Conservation (phyloP, 2,797 vertebrate species). For the Onychomys torridus region DNA sequence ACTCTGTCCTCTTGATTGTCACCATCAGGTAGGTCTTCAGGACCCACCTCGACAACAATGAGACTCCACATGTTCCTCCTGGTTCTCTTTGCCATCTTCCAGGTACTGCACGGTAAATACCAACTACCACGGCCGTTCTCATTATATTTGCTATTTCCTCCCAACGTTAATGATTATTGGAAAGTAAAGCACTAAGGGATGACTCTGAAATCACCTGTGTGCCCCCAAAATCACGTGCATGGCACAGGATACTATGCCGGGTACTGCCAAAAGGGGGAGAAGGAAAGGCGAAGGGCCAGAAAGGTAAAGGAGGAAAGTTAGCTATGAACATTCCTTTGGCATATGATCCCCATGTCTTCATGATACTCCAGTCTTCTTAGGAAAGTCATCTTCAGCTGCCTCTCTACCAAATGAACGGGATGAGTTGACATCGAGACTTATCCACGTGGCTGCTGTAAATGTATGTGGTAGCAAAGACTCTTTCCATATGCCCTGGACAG, state of each 20-base stretch:
- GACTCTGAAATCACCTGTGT: background rate
- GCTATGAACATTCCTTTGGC: background rate
- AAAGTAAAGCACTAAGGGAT: background rate
- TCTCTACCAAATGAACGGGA: fast-evolving
- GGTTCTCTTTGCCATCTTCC: background rate
- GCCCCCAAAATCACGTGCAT: background rate
- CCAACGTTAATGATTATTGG: background rate
- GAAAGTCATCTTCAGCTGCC: background rate
- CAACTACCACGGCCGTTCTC: background rate
- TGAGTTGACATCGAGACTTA: background rate
- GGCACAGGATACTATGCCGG: background rate
- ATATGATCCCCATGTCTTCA: background rate
- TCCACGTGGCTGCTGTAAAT: background rate
- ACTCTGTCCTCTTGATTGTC: background rate
- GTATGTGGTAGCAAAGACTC: too few species aligned
- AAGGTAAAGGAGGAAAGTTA: background rate
- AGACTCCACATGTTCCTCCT: background rate
- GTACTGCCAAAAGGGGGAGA: background rate
- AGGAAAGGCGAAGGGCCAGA: background rate
- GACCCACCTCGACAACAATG: background rate
- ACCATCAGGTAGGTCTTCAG: background rate
- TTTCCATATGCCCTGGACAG: fast-evolving
- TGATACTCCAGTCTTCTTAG: background rate
- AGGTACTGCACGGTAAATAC: slow-evolving; percentile 61
- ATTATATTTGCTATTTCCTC: background rate